Evolutionary conservation across 2,797 vertebrate species (phyloP), one percentile per base, ranked within the genome.

Genomic region (Hypotaenidia okinawae): DNA sequence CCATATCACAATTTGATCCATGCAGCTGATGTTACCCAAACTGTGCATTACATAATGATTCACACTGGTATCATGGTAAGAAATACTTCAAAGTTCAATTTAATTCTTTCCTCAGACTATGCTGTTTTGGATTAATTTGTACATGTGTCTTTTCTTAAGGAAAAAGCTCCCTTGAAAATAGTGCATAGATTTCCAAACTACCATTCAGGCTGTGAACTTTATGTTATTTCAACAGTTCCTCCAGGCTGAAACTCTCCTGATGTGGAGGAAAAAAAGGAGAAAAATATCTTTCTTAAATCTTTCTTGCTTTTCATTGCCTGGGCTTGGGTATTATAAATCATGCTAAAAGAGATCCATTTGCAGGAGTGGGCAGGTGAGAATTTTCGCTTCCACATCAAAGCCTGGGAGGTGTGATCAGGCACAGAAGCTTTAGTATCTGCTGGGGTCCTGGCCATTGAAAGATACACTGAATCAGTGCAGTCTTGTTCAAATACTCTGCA

Each of bases 1-100:
- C 99, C 99, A 0, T 99, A 99, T 96, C 99, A 99, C 97, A 99
- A 99, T 98, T 97, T 99, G 97, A 98, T 99, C 97, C 99, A 99
- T 45, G 99, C 99, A 39, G 99, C 99, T 33, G 99, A 99, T 1
- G 99, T 99, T 97, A 99, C 99, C 33, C 99, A 99, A 97, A 99
- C 99, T 13, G 99, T 99, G 78, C 99, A 99, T 98, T 99, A 99
- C 95, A 98, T 99, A 97, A 99, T 99, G 99, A 98, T 99, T 81
- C 99, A 99, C 97, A 99, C 99, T 63, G 99, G 99, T 94, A 98
- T 99, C 94, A 99, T 99, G 99, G 99, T 99, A 98, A 98, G 98
- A 94, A 88, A 76, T 39, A 64, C 16, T 52, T 33, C 68, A 45
- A 89, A 74, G 32, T 39, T 86, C 24, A 63, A 37, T 78, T 85